A percentile compares a stretch with the other conserved stretches of the same genome.
These are phyloP conservation scores for Scaptodrosophila latifasciaeformis DNA, from an alignment of 2,888 invertebrate species.

Conservation along the genomic window DNA sequence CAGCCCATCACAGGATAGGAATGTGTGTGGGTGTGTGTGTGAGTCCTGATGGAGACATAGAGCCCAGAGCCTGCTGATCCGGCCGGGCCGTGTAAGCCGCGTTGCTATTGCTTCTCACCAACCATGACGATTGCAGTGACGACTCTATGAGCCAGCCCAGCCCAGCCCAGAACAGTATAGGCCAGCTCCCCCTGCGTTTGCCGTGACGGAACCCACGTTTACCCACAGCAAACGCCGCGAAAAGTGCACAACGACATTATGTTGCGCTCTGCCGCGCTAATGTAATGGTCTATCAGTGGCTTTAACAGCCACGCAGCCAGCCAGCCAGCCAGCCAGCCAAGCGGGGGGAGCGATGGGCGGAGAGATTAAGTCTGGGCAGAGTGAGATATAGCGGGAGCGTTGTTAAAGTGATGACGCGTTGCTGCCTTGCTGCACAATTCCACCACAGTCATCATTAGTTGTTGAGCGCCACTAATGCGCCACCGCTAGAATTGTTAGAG, in stretches of 20 bases:
- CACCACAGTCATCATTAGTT: constrained; percentile 47
- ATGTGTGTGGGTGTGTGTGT: constrained; percentile 8
- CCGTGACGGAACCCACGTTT: not conserved
- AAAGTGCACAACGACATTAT: constrained; percentile 60
- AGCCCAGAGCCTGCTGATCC: no score
- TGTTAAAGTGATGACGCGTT: not conserved
- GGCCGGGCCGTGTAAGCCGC: constrained; percentile 38
- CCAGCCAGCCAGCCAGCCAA: constrained; percentile 14
- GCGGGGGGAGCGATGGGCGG: no score
- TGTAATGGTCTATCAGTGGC: constrained; percentile 53
- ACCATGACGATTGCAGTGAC: not conserved
- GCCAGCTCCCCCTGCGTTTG: not conserved
- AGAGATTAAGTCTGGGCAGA: not conserved
- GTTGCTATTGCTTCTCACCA: constrained; percentile 8
- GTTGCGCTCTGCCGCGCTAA: constrained; percentile 60
- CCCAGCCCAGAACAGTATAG: not conserved
- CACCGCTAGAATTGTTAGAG: no score
- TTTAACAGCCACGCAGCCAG: constrained; percentile 42
- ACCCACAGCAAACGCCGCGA: constrained; percentile 51
- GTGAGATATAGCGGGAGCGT: not conserved
- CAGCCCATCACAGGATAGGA: constrained; percentile 24
- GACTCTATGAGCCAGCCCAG: no score
- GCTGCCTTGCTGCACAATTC: constrained; percentile 38
- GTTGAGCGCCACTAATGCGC: constrained; percentile 50
- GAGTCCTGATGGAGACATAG: constrained; percentile 21